A percentile compares a stretch with the other conserved stretches of the same genome.
Evolutionary conservation across 2,113 vertebrate species (phyloP).

Genomic region (Myxocyprinus asiaticus): DNA sequence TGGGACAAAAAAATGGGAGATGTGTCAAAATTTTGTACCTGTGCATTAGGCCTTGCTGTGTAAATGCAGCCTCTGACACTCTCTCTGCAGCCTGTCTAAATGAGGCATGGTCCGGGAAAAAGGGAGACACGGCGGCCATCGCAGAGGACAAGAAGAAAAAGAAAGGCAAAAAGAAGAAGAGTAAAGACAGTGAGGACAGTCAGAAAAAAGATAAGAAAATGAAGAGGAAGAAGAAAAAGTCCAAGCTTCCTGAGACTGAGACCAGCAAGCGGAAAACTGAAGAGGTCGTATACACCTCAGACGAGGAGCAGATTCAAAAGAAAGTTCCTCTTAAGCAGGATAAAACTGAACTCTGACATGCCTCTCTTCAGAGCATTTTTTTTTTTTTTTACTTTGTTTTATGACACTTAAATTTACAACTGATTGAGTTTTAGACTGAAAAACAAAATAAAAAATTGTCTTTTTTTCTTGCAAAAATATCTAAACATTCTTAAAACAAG

Average conservation of each 20-base stretch:
- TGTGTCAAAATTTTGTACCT: background rate
- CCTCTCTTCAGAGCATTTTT: background rate
- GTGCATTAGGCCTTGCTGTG: background rate
- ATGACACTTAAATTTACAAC: no score
- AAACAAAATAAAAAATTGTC: no score
- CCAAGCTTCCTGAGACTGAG: constrained; percentile 52
- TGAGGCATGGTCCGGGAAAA: constrained; percentile 80
- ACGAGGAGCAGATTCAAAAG: constrained; percentile 65
- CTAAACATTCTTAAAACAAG: no score
- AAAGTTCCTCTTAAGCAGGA: constrained; percentile 62
- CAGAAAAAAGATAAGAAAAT: constrained; percentile 62
- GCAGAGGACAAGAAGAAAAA: constrained; percentile 76
- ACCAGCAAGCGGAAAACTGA: constrained; percentile 47
- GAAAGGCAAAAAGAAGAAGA: constrained; percentile 74
- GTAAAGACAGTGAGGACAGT: constrained; percentile 62
- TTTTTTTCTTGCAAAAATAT: no score
- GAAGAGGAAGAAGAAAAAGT: constrained; percentile 64
- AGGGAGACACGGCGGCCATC: constrained; percentile 80
- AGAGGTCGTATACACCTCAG: constrained; percentile 39
- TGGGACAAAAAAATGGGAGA: background rate
- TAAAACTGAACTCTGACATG: constrained; percentile 75
- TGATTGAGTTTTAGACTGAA: no score
- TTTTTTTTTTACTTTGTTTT: background rate
- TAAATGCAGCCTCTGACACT: background rate
- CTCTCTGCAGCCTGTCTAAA: constrained; percentile 64